A percentile compares a stretch with the other conserved stretches of the same genome.
Conservation (phyloP, 2,797 vertebrate species). For the Enteromius argenteus region DNA sequence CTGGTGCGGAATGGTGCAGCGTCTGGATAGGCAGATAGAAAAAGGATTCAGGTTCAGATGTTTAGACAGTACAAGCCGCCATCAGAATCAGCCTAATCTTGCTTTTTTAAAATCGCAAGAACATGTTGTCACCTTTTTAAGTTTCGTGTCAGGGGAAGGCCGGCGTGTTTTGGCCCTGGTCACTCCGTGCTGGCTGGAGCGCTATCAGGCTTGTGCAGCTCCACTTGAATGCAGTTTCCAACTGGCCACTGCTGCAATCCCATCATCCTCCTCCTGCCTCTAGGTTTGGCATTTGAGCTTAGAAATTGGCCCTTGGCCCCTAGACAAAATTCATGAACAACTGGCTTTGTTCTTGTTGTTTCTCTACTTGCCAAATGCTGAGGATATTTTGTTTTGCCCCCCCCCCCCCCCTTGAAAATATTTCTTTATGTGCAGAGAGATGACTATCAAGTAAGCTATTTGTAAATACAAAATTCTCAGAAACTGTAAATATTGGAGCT, state of each 20-base stretch:
- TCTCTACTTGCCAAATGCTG: conserved; percentile 1
- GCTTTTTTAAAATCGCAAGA: conserved; percentile 3
- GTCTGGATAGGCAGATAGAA: conserved; percentile 78
- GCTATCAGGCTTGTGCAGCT: conserved; percentile 47
- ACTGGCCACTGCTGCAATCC: conserved; percentile 30
- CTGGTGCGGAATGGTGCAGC: conserved; percentile 80
- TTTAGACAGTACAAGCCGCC: conserved; percentile 21
- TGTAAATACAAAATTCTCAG: neutral
- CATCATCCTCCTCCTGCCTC: conserved; percentile 11
- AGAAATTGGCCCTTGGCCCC: conserved; percentile 7
- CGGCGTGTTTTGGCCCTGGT: conserved; percentile 30
- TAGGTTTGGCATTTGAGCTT: conserved; percentile 7
- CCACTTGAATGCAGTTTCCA: conserved; percentile 8
- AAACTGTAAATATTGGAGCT: neutral
- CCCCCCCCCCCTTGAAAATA: neutral
- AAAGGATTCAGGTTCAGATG: conserved; percentile 43
- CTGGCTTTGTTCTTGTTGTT: neutral
- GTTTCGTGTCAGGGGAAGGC: conserved; percentile 12
- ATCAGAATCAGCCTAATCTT: conserved; percentile 18
- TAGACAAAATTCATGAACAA: conserved; percentile 3
- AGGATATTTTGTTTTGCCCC: neutral
- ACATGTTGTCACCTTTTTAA: conserved; percentile 36
- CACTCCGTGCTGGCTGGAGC: conserved; percentile 30
- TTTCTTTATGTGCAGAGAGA: neutral
- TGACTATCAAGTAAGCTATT: neutral